Evolutionary conservation across 2,113 vertebrate genomes (phyloP).

Genomic region (Hippocampus mohnikei): DNA sequence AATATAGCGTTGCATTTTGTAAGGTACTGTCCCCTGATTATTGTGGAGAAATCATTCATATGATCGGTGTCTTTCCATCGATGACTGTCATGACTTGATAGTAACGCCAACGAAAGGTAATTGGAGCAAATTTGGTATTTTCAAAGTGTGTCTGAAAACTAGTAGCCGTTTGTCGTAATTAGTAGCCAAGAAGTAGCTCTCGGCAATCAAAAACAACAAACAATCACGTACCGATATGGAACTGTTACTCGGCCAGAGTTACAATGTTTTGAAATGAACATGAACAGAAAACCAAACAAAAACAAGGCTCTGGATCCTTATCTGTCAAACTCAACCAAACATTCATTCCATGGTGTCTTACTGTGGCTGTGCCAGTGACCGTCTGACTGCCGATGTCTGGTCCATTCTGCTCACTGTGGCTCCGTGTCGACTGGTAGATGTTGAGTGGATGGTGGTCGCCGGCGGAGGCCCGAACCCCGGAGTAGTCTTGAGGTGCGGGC

Average conservation of each 20-base stretch:
- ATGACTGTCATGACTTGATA: too few relatives aligned
- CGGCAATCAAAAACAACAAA: too few relatives aligned
- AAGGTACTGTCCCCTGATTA: too few relatives aligned
- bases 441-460: constrained; percentile 90
- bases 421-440: constrained; percentile 88
- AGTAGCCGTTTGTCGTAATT: too few relatives aligned
- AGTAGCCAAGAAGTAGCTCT: too few relatives aligned
- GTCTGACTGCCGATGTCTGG: constrained; percentile 84
- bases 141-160: too few relatives aligned
- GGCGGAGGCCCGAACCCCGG: constrained; percentile 80
- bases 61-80: too few relatives aligned
- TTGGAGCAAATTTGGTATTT: too few relatives aligned
- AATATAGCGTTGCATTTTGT: too few relatives aligned
- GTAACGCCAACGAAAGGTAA: too few relatives aligned
- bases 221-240: too few relatives aligned
- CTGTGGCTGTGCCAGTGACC: constrained; percentile 93
- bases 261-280: neutral
- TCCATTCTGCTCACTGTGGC: constrained; percentile 84
- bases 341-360: constrained; percentile 69
- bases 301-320: neutral
- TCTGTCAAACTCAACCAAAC: neutral
- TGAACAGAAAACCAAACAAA: neutral
- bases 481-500: constrained; percentile 79
- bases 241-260: neutral
- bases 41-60: too few relatives aligned